Conservation (phyloP, 2,797 vertebrate species). For the Liasis olivaceus region DNA sequence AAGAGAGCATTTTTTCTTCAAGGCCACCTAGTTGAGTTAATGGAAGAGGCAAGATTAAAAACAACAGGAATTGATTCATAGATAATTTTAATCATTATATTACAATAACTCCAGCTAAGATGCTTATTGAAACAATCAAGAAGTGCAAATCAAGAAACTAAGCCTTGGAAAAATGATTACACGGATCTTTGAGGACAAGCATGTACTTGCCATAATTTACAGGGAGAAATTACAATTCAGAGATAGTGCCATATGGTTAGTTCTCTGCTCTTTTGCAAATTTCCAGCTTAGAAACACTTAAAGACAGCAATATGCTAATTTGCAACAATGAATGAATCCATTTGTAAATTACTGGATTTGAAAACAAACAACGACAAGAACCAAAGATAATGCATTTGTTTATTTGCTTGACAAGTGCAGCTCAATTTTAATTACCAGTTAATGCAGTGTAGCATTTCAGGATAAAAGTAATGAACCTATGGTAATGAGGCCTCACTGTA, state of each 20-base stretch:
- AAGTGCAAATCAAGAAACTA: background rate
- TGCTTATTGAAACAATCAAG: conserved; percentile 7
- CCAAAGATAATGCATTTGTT: conserved; percentile 42
- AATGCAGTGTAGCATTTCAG: conserved; percentile 58
- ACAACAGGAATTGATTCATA: background rate
- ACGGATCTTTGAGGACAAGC: conserved; percentile 26
- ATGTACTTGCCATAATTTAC: background rate
- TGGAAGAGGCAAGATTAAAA: background rate
- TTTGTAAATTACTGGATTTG: conserved; percentile 52
- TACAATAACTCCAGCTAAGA: background rate
- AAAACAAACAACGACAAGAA: conserved; percentile 54
- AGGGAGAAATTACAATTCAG: conserved; percentile 41
- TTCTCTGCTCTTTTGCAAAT: conserved; percentile 30
- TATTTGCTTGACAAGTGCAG: conserved; percentile 56
- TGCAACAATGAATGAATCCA: conserved; percentile 52
- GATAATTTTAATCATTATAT: background rate
- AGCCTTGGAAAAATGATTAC: background rate
- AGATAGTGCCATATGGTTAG: conserved; percentile 36
- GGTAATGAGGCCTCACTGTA: conserved; percentile 51
- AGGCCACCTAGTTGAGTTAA: background rate
- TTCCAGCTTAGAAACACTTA: conserved; percentile 45
- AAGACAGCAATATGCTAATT: conserved; percentile 45
- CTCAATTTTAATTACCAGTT: conserved; percentile 68
- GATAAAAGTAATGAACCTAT: conserved; percentile 53
- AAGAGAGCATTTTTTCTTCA: background rate